Conservation (phyloP, 2,888 invertebrate species). For the Autographa pulchrina region DNA sequence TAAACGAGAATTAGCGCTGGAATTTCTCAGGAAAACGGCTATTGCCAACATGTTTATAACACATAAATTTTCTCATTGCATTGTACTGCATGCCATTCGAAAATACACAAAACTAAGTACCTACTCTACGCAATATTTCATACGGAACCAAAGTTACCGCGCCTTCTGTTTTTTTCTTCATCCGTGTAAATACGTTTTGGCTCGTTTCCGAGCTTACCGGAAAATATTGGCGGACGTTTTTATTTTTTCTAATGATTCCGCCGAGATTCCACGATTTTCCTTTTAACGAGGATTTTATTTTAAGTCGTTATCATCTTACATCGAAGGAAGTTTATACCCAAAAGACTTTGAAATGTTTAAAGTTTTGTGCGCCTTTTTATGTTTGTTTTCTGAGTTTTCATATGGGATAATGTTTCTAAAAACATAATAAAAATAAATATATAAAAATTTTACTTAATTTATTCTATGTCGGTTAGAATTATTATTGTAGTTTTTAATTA, state of each 20-base stretch:
- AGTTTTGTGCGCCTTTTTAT: background rate
- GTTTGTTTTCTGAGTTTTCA: background rate
- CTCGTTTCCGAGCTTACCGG: constrained; percentile 73
- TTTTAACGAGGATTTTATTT: constrained; percentile 18
- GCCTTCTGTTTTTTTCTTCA: constrained; percentile 55
- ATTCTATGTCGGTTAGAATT: too few species aligned
- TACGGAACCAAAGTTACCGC: constrained; percentile 34
- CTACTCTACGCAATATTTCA: constrained; percentile 19
- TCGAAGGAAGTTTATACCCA: background rate
- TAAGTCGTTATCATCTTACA: constrained; percentile 10
- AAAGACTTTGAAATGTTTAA: background rate
- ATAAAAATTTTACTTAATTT: too few species aligned
- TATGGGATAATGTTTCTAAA: background rate
- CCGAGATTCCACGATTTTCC: constrained; percentile 41
- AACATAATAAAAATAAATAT: background rate
- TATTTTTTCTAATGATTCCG: constrained; percentile 61
- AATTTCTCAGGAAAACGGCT: too few species aligned
- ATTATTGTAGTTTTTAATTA: too few species aligned
- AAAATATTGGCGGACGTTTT: constrained; percentile 69
- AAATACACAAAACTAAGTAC: background rate
- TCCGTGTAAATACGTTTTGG: constrained; percentile 72
- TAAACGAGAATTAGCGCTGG: too few species aligned
- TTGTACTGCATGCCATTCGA: too few species aligned
- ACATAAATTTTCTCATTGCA: too few species aligned
- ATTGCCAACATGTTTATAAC: too few species aligned